phyloP scores from a whole-genome alignment of 2,888 invertebrate species.

The Eristalinus aeneus region DNA sequence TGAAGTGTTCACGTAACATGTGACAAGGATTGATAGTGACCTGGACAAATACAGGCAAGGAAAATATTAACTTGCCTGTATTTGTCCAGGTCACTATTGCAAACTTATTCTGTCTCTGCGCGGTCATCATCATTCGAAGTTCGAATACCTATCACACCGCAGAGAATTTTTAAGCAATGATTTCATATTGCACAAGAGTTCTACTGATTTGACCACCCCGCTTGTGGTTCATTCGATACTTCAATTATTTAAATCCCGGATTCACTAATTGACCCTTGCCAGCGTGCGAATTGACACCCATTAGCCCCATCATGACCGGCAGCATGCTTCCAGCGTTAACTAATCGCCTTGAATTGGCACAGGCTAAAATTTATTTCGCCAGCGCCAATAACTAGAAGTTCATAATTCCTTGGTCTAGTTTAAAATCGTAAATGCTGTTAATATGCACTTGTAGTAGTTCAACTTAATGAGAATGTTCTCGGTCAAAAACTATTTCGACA shows the following conservation, averaged over 20 bases:
- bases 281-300: not conserved
- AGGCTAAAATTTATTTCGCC: not conserved
- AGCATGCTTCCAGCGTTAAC: not conserved
- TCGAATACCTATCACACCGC: too few species aligned
- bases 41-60: too few species aligned
- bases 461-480: not conserved
- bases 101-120: too few species aligned
- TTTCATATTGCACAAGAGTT: not conserved
- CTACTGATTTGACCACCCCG: not conserved
- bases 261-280: not conserved
- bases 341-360: slow-evolving; percentile 1
- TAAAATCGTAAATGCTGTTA: not conserved
- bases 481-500: slow-evolving; percentile 2
- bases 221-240: not conserved
- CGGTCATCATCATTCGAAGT: too few species aligned
- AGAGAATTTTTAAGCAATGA: too few species aligned
- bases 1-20: too few species aligned
- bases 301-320: not conserved
- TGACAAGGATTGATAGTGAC: too few species aligned
- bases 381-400: not conserved
- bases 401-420: not conserved
- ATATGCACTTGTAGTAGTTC: not conserved
- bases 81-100: too few species aligned
- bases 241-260: not conserved
- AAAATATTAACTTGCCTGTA: too few species aligned